Conservation (phyloP, 2,888 invertebrate genomes). For the Campoplex capitator region DNA sequence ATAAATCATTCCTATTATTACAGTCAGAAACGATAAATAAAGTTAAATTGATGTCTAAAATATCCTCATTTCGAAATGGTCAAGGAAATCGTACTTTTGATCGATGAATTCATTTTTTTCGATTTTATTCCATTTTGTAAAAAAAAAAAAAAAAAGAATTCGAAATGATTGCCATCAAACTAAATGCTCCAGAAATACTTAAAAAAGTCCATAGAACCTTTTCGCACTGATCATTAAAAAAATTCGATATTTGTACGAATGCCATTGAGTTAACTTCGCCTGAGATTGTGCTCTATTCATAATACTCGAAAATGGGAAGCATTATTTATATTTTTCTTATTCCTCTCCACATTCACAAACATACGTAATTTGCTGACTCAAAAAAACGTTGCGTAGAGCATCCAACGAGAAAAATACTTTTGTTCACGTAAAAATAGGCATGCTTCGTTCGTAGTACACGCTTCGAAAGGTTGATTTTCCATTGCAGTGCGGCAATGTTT, state of each 20-base stretch:
- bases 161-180: not conserved
- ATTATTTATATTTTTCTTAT: slow-evolving; percentile 24
- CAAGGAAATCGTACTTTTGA: not conserved
- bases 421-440: not conserved
- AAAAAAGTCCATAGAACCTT: too few species aligned
- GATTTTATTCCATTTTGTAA: not conserved
- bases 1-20: not conserved
- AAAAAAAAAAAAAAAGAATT: not conserved
- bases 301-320: slow-evolving; percentile 13
- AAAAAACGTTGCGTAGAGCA: not conserved
- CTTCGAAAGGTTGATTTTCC: not conserved
- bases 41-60: not conserved
- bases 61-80: not conserved
- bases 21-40: not conserved
- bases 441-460: not conserved
- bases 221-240: slow-evolving; percentile 2
- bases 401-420: not conserved
- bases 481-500: too few species aligned
- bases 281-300: slow-evolving; percentile 28
- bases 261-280: too few species aligned
- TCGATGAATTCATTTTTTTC: not conserved
- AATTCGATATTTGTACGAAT: not conserved
- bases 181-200: too few species aligned
- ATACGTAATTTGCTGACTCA: not conserved
- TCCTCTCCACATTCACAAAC: not conserved